Base-by-base conservation (phyloP, 2,888 invertebrate genomes). In the Microctonus brassicae region DNA sequence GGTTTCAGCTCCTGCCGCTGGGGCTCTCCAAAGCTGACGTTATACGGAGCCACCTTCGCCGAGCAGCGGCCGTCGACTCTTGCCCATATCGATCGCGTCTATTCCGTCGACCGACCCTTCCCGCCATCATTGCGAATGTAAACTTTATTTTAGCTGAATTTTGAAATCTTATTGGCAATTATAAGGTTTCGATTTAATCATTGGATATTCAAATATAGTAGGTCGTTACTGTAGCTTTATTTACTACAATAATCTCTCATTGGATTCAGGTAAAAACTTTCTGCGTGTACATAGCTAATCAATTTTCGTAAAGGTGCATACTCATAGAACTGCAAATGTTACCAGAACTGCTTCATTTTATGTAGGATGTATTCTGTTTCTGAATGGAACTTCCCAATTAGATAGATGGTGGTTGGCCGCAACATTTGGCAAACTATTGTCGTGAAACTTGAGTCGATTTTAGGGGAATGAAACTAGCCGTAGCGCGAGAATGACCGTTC, bases 381-480 rank as follows among this genome's bases (percentile, higher is more conserved):
- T 57, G 7, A 17, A 26, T 29, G 39, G 26, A 66, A 66, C 66
- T 66, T 66, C 11, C 57, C 57, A 57, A 66, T 66, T 66, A 57
- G 57, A 66, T 24, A 39, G 55, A 10, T 11, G n/a, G 55, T 55
- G 55, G 55, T 55, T 55, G 36, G 26, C 36, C 63, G 39, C 57
- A 66, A 57, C 39, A 66, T 66, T 66, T 57, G 26, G 55, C 36
- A 20, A 66, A 57, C 66, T 66, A 66, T 66, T 39, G 66, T 57
- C 57, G 55, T 26, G 66, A 66, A 66, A 66, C 66, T 66, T 66
- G 66, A 66, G 66, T 66, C 66, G 57, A 57, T 57, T 39, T 34
- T 53, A 47, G 55, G 55, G 24, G 66, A 36, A 42, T 39, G 42
- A 66, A 66, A 57, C 66, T 39, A 57, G 36, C 66, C 42, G 66